Evolutionary conservation across 1,140 invertebrate species (phyloP), one percentile per base, ranked within the genome.

Genomic region (Elysia chlorotica): DNA sequence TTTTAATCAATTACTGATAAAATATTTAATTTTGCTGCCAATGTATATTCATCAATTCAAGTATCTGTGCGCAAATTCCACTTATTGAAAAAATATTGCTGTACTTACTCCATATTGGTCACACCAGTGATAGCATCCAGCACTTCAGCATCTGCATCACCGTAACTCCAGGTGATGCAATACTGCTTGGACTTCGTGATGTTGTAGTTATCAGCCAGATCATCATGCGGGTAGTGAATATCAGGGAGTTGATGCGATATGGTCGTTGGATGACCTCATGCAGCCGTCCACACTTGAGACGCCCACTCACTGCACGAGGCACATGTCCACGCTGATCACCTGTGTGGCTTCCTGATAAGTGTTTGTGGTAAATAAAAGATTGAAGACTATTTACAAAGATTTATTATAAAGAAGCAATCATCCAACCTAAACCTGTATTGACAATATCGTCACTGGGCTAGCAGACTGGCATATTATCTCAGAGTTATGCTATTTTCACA

Each of bases 101-200:
- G 19, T 25, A 74, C 76, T 74, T 80, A 86, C 83, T 82, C 82
- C 75, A 79, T 75, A 74, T 79, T 66, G 74, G 82, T 68, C 81
- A 79, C 25, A 84, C 88, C 41, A 70, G 84, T 38, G 80, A 78
- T 85, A 19, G 85, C 85, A 79, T 88, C 87, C 3, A 85, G 81
- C 19, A 89, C 79, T 75, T 89, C 88, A 6, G 84, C 77, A 35
- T 74, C 76, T 35, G 77, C 74, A 41, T 88, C 85, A 38, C 84
- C 85, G 37, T 75, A 76, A 41, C 82, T 81, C 88, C 88, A 89
- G 75, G 88, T 89, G 25, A 89, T 77, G 77, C 86, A 88, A 62
- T 78, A 78, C 65, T 78, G 77, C 35, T 75, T 73, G 30, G 77
- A 78, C 53, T 78, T 78, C 63, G 66, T 76, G 57, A 78, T 76